Evolutionary conservation across 1,140 invertebrate genomes (phyloP).

Genomic region (Anadara kagoshimensis): DNA sequence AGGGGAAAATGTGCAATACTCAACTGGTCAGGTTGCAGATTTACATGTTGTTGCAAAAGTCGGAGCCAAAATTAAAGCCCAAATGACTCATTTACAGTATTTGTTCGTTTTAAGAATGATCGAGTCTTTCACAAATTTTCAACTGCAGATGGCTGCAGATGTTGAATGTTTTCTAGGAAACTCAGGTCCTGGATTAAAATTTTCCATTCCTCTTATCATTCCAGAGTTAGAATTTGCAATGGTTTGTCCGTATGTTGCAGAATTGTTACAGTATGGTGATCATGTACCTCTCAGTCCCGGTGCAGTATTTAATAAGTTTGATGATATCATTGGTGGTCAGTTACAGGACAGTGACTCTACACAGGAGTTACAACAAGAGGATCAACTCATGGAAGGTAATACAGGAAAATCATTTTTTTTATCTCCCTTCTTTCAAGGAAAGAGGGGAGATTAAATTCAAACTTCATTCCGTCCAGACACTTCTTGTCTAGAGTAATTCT

Average conservation of each 20-base stretch:
- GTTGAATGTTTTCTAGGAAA: conserved; percentile 79
- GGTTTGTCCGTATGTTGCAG: conserved; percentile 79
- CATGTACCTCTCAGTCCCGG: not conserved
- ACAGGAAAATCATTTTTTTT: too few species aligned
- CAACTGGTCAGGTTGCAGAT: conserved; percentile 36
- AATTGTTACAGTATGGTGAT: conserved; percentile 36
- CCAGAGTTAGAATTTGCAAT: conserved; percentile 91
- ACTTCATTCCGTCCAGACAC: too few species aligned
- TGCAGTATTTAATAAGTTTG: too few species aligned
- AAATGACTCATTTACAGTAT: conserved; percentile 91
- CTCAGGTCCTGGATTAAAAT: conserved; percentile 27
- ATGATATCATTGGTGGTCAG: too few species aligned
- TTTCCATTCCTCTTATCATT: conserved; percentile 81
- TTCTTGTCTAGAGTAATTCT: too few species aligned
- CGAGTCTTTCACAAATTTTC: conserved; percentile 84
- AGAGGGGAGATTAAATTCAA: too few species aligned
- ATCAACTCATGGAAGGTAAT: conserved; percentile 12
- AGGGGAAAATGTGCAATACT: conserved; percentile 44
- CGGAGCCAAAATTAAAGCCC: conserved; percentile 60
- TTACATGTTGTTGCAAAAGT: conserved; percentile 62
- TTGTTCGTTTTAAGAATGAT: conserved; percentile 89
- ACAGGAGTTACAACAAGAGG: conserved; percentile 16
- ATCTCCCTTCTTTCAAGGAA: too few species aligned
- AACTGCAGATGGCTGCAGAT: conserved; percentile 81
- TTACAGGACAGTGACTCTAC: too few species aligned